Evolutionary conservation across 2,797 vertebrate species (phyloP).

Genomic region (Acrossocheilus fasciatus): DNA sequence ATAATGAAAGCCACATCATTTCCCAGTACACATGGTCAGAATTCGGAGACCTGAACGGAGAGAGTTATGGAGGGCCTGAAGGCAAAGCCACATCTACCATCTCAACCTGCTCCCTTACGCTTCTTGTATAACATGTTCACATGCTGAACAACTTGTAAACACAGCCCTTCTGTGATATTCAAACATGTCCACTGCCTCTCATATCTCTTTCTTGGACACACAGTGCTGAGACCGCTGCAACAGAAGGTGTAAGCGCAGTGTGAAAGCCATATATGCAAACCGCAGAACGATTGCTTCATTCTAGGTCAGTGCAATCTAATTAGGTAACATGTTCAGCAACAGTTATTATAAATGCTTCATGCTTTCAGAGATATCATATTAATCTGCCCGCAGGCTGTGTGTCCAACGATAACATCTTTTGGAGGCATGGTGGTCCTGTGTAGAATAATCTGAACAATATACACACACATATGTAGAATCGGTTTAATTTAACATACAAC

Average conservation of each 20-base stretch:
- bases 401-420: not conserved
- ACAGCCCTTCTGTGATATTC: conserved; percentile 34
- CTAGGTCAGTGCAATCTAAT: conserved; percentile 46
- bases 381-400: conserved; percentile 8
- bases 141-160: conserved; percentile 1
- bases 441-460: not conserved
- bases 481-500: not conserved
- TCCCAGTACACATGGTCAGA: conserved; percentile 73
- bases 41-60: conserved; percentile 73
- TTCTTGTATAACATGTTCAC: conserved; percentile 16
- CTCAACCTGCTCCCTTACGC: conserved; percentile 55
- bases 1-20: conserved; percentile 80
- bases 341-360: conserved; percentile 48
- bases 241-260: conserved; percentile 48
- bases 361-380: conserved; percentile 32
- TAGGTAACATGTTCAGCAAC: conserved; percentile 45
- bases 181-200: conserved; percentile 30
- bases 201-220: conserved; percentile 36
- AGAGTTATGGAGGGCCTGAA: conserved; percentile 67
- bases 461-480: not conserved
- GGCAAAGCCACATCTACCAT: conserved; percentile 75
- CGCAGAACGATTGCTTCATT: conserved; percentile 36
- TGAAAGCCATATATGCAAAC: conserved; percentile 20
- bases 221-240: conserved; percentile 30
- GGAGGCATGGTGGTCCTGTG: conserved; percentile 5